Conservation (phyloP, 2,888 invertebrate species). For the Ormyrus nitidulus region DNA sequence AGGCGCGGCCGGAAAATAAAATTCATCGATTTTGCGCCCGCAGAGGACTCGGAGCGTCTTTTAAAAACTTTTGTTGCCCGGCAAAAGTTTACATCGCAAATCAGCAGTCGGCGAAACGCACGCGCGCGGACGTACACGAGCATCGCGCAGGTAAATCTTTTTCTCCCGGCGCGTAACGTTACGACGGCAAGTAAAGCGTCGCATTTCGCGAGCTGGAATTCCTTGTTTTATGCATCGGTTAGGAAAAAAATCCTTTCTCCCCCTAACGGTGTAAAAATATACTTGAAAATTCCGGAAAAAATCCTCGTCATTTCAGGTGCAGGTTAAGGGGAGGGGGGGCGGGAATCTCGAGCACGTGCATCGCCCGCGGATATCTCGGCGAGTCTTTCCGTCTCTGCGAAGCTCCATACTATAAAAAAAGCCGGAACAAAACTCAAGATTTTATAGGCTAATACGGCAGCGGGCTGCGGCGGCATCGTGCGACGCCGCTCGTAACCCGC, state of each 20-base stretch:
- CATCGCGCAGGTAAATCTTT: constrained; percentile 23
- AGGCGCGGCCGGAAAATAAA: too few relatives aligned
- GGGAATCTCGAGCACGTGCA: constrained; percentile 40
- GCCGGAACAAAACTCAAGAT: constrained; percentile 68
- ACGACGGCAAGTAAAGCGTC: constrained; percentile 44
- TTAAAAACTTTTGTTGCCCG: background rate
- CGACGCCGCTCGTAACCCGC: constrained; percentile 22
- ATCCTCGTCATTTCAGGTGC: constrained; percentile 46
- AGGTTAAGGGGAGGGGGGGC: constrained; percentile 7
- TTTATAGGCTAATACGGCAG: constrained; percentile 68
- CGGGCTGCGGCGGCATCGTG: background rate
- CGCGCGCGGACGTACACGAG: background rate
- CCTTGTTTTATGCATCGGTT: constrained; percentile 50
- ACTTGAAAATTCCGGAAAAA: constrained; percentile 54
- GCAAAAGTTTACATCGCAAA: background rate
- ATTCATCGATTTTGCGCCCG: too few relatives aligned
- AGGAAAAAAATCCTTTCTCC: constrained; percentile 25
- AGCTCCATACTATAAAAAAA: constrained; percentile 52
- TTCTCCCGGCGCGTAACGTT: constrained; percentile 15
- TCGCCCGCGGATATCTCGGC: constrained; percentile 43
- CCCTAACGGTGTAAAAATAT: constrained; percentile 52
- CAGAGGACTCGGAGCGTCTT: too few relatives aligned
- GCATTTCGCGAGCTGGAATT: constrained; percentile 47
- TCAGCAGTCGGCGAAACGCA: background rate
- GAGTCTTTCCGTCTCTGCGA: constrained; percentile 11